These are phyloP conservation scores for Trinorchestia longiramus DNA, from an alignment of 1,140 invertebrate genomes.

Conservation along the genomic window DNA sequence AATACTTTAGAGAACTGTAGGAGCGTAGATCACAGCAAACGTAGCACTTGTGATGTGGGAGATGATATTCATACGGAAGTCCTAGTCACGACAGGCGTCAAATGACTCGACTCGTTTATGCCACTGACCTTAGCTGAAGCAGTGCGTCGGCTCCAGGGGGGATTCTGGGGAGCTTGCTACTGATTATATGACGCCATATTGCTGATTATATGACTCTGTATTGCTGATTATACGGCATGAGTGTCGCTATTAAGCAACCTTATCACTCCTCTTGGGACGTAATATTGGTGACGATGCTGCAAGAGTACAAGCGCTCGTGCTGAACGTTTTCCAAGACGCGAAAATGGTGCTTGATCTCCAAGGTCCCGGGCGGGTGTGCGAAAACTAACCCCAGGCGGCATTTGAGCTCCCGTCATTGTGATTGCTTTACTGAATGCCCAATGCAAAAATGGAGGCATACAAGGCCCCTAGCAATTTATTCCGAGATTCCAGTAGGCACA, in stretches of 20 bases:
- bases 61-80: background rate
- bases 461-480: background rate
- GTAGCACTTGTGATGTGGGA: background rate
- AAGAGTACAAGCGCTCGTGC: background rate
- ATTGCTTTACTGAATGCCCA: background rate
- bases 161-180: background rate
- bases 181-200: constrained; percentile 34
- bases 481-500: background rate
- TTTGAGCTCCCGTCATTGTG: background rate
- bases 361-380: background rate
- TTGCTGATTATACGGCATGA: constrained; percentile 36
- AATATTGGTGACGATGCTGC: constrained; percentile 17
- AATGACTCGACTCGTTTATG: background rate
- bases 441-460: background rate
- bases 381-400: background rate
- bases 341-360: background rate
- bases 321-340: constrained; percentile 31
- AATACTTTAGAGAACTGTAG: background rate
- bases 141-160: background rate
- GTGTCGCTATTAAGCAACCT: constrained; percentile 48
- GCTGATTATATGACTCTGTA: constrained; percentile 36
- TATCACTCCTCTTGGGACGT: constrained; percentile 31
- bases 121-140: background rate
- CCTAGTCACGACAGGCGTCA: background rate
- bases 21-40: background rate